Conservation (phyloP, 1,140 invertebrate genomes). For the Drepana arcuata region DNA sequence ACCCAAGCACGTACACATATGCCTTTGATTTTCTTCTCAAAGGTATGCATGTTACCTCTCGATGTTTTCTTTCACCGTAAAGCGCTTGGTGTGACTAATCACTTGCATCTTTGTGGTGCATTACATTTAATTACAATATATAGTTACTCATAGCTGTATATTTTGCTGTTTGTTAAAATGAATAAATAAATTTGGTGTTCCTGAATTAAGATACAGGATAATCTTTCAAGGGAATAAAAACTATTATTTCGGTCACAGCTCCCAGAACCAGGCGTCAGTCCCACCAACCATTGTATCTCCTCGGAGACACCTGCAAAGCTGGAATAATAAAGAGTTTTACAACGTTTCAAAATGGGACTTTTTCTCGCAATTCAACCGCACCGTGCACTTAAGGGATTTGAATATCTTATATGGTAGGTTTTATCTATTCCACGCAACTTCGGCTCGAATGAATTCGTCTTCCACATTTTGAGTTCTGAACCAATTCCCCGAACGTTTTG, state of each 20-base stretch:
- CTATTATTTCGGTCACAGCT: conserved; percentile 19
- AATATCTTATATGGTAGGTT: conserved; percentile 65
- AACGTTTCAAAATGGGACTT: conserved; percentile 65
- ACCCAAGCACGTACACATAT: too few relatives aligned
- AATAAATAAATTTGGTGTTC: too few relatives aligned
- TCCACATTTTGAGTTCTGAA: conserved; percentile 48
- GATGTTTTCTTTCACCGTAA: too few relatives aligned
- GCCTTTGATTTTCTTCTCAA: too few relatives aligned
- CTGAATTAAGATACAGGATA: too few relatives aligned
- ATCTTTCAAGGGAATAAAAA: conserved; percentile 20
- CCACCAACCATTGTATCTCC: conserved; percentile 38
- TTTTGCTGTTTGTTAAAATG: too few relatives aligned
- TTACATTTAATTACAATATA: too few relatives aligned
- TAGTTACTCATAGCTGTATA: too few relatives aligned
- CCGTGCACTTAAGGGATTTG: conserved; percentile 69
- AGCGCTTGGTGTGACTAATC: too few relatives aligned
- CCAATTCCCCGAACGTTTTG: conserved; percentile 35
- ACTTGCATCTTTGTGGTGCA: too few relatives aligned
- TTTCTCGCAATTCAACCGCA: conserved; percentile 68
- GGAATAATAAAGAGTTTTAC: conserved; percentile 70
- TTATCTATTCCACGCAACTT: conserved; percentile 60
- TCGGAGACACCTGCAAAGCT: conserved; percentile 54
- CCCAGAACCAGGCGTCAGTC: conserved; percentile 27
- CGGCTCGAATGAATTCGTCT: conserved; percentile 35
- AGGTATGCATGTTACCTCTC: too few relatives aligned